Conservation (phyloP, 2,888 invertebrate species). For the Zootermopsis nevadensis region DNA sequence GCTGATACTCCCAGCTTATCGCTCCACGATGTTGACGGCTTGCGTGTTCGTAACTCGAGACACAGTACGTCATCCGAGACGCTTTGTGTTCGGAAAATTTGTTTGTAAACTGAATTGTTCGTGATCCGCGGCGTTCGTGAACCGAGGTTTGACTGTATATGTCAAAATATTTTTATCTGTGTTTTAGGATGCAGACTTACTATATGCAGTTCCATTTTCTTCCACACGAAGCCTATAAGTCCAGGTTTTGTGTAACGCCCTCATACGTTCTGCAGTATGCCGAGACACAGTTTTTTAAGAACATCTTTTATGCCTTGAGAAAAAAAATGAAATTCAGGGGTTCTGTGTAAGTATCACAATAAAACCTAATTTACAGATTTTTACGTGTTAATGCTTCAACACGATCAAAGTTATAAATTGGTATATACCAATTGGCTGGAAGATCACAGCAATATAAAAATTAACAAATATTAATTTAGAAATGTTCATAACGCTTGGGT, state of each 20-base stretch:
- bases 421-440: not conserved
- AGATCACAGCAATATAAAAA: not conserved
- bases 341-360: conserved; percentile 16
- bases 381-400: too few species aligned
- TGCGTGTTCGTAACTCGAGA: too few species aligned
- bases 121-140: too few species aligned
- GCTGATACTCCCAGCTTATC: too few species aligned
- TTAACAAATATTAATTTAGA: not conserved
- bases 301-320: conserved; percentile 69
- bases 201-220: conserved; percentile 79
- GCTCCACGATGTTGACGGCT: too few species aligned
- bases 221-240: conserved; percentile 78
- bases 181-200: conserved; percentile 69
- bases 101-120: too few species aligned
- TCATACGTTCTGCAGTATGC: conserved; percentile 77
- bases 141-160: too few species aligned
- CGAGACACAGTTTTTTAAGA: conserved; percentile 76
- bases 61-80: too few species aligned
- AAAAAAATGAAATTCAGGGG: conserved; percentile 52
- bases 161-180: not conserved
- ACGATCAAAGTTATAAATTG: not conserved
- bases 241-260: conserved; percentile 78
- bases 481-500: not conserved
- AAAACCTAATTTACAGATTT: too few species aligned
- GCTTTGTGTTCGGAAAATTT: too few species aligned